Percentiles rank a stretch among this genome's conserved stretches.
These are phyloP conservation scores for Phylloscopus whistleri DNA, from an alignment of 2,113 vertebrate species.

Conservation along the genomic window DNA sequence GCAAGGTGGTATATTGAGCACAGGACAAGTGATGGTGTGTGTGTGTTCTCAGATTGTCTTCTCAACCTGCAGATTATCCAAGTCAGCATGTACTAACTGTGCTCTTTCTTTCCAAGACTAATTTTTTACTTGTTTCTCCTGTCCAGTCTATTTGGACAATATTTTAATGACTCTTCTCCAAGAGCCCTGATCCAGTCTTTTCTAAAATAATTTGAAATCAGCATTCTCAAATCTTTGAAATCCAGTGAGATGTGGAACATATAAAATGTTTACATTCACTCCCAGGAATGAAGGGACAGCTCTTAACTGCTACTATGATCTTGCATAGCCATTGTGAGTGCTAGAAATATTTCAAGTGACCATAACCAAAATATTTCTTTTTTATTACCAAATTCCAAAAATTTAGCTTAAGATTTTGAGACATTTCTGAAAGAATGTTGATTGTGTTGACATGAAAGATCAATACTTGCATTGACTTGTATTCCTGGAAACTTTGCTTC, in stretches of 20 bases:
- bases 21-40: not conserved
- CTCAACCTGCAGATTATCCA: not conserved
- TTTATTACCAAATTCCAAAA: not conserved
- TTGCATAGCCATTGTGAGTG: not conserved
- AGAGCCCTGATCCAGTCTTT: not conserved
- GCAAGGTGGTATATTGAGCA: not conserved
- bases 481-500: not conserved
- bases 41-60: not conserved
- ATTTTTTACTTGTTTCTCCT: not conserved
- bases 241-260: not conserved
- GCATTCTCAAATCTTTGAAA: not conserved
- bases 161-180: not conserved
- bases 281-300: not conserved
- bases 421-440: not conserved
- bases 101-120: not conserved
- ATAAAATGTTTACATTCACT: not conserved
- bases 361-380: not conserved
- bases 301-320: not conserved
- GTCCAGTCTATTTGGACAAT: not conserved
- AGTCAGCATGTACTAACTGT: not conserved
- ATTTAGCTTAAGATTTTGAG: not conserved
- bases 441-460: not conserved
- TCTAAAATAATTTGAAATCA: not conserved
- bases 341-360: not conserved
- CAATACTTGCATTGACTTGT: not conserved